These are phyloP conservation scores for Triplophysa yarkandensis DNA, from an alignment of 2,797 vertebrate genomes.

Conservation along the genomic window DNA sequence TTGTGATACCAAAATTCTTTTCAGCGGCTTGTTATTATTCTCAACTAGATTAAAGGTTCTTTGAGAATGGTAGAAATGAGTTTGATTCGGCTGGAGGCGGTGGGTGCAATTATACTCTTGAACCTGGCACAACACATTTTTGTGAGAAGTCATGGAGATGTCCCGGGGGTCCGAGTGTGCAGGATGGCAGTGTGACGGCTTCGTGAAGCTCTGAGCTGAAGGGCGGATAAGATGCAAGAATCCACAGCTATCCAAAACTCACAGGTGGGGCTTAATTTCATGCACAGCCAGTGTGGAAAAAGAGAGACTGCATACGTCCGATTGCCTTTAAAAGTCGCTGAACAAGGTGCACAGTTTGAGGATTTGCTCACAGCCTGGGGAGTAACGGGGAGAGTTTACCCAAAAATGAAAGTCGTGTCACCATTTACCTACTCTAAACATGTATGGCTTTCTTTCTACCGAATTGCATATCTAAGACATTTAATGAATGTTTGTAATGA, in stretches of 20 bases:
- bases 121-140: background rate
- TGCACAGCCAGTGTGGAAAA: slow-evolving; percentile 11
- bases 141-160: slow-evolving; percentile 10
- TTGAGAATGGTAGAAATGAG: slow-evolving; percentile 37
- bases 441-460: no score
- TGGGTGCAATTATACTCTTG: slow-evolving; percentile 20
- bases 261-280: slow-evolving; percentile 12
- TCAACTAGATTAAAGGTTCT: slow-evolving; percentile 5
- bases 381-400: no score
- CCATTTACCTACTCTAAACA: no score
- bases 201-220: background rate
- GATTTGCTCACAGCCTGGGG: background rate
- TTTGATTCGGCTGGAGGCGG: slow-evolving; percentile 27
- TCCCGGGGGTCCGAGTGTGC: background rate
- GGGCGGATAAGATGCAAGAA: slow-evolving; percentile 1
- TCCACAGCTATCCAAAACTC: slow-evolving; percentile 1
- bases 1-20: slow-evolving; percentile 6
- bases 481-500: no score
- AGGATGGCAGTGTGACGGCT: slow-evolving; percentile 2
- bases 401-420: no score
- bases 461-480: no score
- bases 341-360: background rate
- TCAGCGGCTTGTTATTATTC: slow-evolving; percentile 27
- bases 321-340: background rate
- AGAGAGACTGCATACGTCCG: background rate